These are phyloP conservation scores for Isoperla grammatica DNA, from an alignment of 2,888 invertebrate genomes.

Conservation along the genomic window DNA sequence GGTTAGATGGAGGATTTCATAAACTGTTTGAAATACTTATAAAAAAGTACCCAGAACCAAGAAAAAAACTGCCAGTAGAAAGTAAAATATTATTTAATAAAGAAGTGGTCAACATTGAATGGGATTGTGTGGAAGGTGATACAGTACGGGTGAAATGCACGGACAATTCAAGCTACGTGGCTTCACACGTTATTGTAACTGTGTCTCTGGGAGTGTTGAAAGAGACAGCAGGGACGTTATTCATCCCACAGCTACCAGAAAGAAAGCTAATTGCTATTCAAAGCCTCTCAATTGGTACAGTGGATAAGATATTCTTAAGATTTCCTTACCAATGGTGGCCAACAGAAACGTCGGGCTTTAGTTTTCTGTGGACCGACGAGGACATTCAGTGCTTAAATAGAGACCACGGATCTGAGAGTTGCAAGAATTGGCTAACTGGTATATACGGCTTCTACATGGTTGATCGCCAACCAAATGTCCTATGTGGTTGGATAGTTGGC, in stretches of 20 bases:
- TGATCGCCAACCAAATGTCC: constrained; percentile 54
- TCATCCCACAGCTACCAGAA: constrained; percentile 51
- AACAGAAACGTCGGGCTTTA: constrained; percentile 48
- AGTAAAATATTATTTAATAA: constrained; percentile 49
- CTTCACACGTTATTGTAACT: constrained; percentile 62
- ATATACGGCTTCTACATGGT: constrained; percentile 63
- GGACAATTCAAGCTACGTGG: constrained; percentile 50
- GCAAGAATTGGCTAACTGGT: constrained; percentile 54
- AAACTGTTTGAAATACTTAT: constrained; percentile 61
- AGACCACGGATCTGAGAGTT: constrained; percentile 34
- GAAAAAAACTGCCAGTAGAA: constrained; percentile 43
- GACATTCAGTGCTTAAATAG: constrained; percentile 44
- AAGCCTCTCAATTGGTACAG: constrained; percentile 56
- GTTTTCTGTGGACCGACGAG: constrained; percentile 53
- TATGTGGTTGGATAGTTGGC: constrained; percentile 66
- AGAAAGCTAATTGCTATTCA: constrained; percentile 53
- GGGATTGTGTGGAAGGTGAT: constrained; percentile 34
- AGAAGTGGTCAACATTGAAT: constrained; percentile 30
- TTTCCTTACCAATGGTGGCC: constrained; percentile 63
- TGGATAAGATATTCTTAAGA: constrained; percentile 60
- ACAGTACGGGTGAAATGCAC: constrained; percentile 45
- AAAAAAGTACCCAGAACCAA: constrained; percentile 49
- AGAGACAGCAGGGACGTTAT: constrained; percentile 48
- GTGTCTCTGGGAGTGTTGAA: constrained; percentile 66
- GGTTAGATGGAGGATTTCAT: constrained; percentile 66